Evolutionary conservation across 2,113 vertebrate genomes (phyloP).

Genomic region (Chaetodon auriga): DNA sequence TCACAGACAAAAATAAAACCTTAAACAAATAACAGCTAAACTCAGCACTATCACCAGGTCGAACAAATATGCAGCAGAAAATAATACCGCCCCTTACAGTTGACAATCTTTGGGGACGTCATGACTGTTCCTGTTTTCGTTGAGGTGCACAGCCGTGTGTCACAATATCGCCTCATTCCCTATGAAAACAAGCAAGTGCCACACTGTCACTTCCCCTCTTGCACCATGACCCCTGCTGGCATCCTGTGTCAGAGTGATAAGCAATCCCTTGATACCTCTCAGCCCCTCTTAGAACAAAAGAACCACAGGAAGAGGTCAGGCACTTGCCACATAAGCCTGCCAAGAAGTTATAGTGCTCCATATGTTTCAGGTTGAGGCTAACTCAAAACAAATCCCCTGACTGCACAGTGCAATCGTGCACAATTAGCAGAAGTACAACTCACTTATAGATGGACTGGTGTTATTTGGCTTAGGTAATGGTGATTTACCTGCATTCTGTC

Average conservation of each 20-base stretch:
- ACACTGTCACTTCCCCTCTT: constrained; percentile 80
- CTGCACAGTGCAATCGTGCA: constrained; percentile 50
- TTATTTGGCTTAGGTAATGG: constrained; percentile 63
- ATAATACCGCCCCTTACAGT: constrained; percentile 10
- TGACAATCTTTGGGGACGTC: constrained; percentile 53
- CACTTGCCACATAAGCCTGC: constrained; percentile 65
- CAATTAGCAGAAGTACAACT: constrained; percentile 68
- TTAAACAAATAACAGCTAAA: background rate
- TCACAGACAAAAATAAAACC: background rate
- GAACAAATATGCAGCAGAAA: constrained; percentile 6
- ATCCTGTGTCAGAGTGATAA: constrained; percentile 83
- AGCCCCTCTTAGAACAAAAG: constrained; percentile 76
- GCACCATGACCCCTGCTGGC: constrained; percentile 75
- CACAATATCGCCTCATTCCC: constrained; percentile 72
- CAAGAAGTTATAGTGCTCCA: constrained; percentile 72
- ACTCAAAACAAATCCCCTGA: constrained; percentile 75
- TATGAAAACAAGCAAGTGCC: constrained; percentile 77
- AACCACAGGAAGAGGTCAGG: constrained; percentile 76
- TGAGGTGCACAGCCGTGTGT: constrained; percentile 67
- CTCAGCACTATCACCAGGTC: background rate
- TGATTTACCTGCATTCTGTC: constrained; percentile 70
- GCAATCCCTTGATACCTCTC: constrained; percentile 74
- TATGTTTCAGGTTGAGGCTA: constrained; percentile 76
- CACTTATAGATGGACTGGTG: constrained; percentile 42
- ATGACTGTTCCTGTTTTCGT: constrained; percentile 72